Conservation (phyloP, 2,888 invertebrate species). For the Acanthoscelides obtectus region DNA sequence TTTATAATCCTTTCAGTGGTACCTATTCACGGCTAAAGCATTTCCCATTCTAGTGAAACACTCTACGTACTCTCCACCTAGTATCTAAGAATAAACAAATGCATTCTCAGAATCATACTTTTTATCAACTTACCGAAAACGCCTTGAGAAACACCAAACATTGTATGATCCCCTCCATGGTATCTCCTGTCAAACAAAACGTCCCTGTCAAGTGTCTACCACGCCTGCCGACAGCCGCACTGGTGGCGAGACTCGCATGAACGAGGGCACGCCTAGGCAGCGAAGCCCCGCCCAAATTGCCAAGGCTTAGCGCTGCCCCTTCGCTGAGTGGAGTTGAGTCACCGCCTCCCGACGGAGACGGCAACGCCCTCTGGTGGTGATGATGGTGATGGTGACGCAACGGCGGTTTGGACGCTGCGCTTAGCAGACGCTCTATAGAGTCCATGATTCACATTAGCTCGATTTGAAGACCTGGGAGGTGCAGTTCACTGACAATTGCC, state of each 20-base stretch:
- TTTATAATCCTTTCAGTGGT: too few species aligned
- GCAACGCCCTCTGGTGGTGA: constrained; percentile 8
- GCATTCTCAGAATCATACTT: background rate
- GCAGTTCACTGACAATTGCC: background rate
- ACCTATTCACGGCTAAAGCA: too few species aligned
- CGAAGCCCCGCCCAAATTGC: constrained; percentile 52
- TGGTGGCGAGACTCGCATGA: constrained; percentile 69
- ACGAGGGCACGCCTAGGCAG: constrained; percentile 65
- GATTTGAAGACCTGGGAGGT: background rate
- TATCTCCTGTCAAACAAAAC: constrained; percentile 85
- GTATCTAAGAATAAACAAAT: too few species aligned
- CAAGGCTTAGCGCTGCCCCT: background rate
- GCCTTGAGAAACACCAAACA: constrained; percentile 89
- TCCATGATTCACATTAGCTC: constrained; percentile 55
- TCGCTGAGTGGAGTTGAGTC: background rate
- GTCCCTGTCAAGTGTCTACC: constrained; percentile 82
- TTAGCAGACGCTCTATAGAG: constrained; percentile 76
- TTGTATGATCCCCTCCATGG: constrained; percentile 91
- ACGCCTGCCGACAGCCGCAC: constrained; percentile 68
- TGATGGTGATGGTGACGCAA: constrained; percentile 1
- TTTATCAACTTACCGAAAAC: constrained; percentile 71
- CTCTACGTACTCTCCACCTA: too few species aligned
- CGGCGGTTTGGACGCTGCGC: constrained; percentile 48
- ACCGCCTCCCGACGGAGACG: constrained; percentile 6
- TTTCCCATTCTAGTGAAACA: too few species aligned